phyloP scores from a whole-genome alignment of 2,888 invertebrate genomes.

The Autographa gamma region DNA sequence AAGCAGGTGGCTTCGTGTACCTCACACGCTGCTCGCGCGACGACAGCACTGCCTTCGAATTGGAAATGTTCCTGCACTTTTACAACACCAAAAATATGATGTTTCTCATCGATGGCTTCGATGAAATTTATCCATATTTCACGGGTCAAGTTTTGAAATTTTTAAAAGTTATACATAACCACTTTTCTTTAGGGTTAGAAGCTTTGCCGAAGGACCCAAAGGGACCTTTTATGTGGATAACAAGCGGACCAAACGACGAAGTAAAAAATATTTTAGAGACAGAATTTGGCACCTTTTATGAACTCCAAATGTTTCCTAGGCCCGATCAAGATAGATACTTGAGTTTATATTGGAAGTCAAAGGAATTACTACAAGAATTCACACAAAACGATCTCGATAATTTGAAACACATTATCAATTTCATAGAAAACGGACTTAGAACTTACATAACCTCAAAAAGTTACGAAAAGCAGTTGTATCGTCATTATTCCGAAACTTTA shows the following conservation, averaged over 20 bases:
- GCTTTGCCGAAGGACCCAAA: background rate
- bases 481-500: background rate
- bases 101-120: slow-evolving; percentile 53
- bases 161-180: slow-evolving; percentile 7
- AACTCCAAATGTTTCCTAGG: slow-evolving; percentile 12
- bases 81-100: slow-evolving; percentile 35
- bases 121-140: slow-evolving; percentile 51
- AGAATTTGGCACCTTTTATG: slow-evolving; percentile 16
- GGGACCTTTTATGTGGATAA: slow-evolving; percentile 39
- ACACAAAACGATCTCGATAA: slow-evolving; percentile 12
- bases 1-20: background rate
- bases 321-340: slow-evolving; percentile 24
- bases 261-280: slow-evolving; percentile 20
- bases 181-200: background rate
- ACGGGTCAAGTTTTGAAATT: slow-evolving; percentile 26
- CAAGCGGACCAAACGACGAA: slow-evolving; percentile 44
- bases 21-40: slow-evolving; percentile 15
- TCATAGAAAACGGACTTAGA: background rate
- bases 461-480: background rate
- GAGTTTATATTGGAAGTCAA: slow-evolving; percentile 21
- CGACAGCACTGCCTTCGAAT: slow-evolving; percentile 12
- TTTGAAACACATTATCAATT: background rate
- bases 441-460: background rate
- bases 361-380: slow-evolving; percentile 8
- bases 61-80: slow-evolving; percentile 43